A percentile compares a stretch with the other conserved stretches of the same genome.
phyloP scores from a whole-genome alignment of 2,797 vertebrate genomes.

The Silurus aristotelis region DNA sequence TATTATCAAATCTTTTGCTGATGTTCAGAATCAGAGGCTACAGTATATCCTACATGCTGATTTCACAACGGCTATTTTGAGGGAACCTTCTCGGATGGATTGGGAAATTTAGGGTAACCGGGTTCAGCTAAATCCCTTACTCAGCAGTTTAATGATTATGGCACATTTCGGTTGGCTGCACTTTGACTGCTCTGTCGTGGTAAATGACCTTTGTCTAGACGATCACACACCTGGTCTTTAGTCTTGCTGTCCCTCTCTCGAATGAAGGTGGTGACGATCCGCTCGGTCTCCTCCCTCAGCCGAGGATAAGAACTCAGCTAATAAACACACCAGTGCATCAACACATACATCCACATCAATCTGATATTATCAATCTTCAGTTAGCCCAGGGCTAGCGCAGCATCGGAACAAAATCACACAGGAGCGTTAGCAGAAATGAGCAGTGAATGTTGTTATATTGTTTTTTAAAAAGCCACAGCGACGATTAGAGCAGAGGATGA shows the following conservation, averaged over 20 bases:
- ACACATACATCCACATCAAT: too few species aligned
- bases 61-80: not conserved
- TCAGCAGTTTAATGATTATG: not conserved
- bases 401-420: not conserved
- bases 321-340: conserved; percentile 41
- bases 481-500: not conserved
- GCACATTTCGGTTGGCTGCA: not conserved
- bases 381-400: not conserved
- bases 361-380: too few species aligned
- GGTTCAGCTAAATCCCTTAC: not conserved
- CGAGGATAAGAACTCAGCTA: conserved; percentile 89
- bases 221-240: conserved; percentile 87
- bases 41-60: not conserved
- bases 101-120: not conserved
- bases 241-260: conserved; percentile 89
- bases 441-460: too few species aligned
- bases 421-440: too few species aligned
- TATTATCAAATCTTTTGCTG: not conserved
- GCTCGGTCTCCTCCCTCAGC: conserved; percentile 90
- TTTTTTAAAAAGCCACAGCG: not conserved
- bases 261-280: conserved; percentile 91
- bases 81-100: not conserved
- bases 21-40: not conserved
- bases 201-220: not conserved
- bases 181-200: not conserved